Evolutionary conservation across 2,888 invertebrate species (phyloP).

Genomic region (Lamellibrachia columna): DNA sequence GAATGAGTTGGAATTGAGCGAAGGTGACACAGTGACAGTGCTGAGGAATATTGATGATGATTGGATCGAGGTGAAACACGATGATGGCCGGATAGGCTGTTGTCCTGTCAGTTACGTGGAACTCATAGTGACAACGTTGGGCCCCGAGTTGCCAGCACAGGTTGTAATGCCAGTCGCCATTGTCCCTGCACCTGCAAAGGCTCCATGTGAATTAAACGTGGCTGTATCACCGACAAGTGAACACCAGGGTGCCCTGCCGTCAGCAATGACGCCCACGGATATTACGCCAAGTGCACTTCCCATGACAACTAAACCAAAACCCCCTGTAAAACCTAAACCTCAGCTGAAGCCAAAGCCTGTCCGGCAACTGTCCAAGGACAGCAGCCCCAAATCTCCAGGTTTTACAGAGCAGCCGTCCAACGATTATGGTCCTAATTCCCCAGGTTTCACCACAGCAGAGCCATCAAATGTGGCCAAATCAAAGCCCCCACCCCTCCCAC

Average conservation of each 20-base stretch:
- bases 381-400: not conserved
- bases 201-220: not conserved
- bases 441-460: not conserved
- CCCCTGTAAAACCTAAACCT: conserved; percentile 53
- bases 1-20: conserved; percentile 60
- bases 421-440: not conserved
- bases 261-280: conserved; percentile 14
- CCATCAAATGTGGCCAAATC: not conserved
- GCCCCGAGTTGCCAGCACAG: not conserved
- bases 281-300: conserved; percentile 14
- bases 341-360: conserved; percentile 46
- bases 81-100: conserved; percentile 60
- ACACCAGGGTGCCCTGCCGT: conserved; percentile 21
- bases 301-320: conserved; percentile 29
- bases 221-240: not conserved
- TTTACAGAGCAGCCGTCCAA: not conserved
- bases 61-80: conserved; percentile 64
- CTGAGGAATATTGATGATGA: conserved; percentile 59
- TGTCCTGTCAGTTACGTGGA: conserved; percentile 63
- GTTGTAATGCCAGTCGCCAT: not conserved
- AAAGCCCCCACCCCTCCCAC: not conserved
- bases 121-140: conserved; percentile 43
- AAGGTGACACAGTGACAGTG: conserved; percentile 66
- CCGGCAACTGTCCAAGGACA: not conserved
- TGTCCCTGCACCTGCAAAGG: not conserved